phyloP scores from a whole-genome alignment of 2,113 vertebrate species.

The Megaceryle torquata region DNA sequence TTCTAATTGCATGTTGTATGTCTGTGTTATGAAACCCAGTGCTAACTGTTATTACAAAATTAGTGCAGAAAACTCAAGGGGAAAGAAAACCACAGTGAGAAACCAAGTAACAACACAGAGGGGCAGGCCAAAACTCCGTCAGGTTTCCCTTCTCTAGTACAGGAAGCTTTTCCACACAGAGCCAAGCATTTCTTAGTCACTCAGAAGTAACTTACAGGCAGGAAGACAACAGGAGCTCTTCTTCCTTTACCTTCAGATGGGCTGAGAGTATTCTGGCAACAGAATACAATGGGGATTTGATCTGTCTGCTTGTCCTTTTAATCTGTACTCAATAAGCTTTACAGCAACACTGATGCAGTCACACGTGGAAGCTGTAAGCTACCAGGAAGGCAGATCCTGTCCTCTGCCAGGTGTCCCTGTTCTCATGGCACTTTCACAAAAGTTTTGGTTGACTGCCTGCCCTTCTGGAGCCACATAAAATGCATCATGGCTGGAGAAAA shows the following conservation, averaged over 20 bases:
- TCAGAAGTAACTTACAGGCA: neutral
- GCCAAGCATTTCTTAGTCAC: neutral
- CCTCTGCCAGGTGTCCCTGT: neutral
- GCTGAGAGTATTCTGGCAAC: neutral
- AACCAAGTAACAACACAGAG: neutral
- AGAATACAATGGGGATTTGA: neutral
- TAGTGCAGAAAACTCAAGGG: slow-evolving; percentile 34
- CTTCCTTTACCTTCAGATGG: neutral
- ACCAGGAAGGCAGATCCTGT: neutral
- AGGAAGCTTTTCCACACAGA: neutral
- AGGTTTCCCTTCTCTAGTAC: neutral
- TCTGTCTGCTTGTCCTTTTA: neutral
- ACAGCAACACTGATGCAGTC: neutral
- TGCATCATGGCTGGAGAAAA: neutral
- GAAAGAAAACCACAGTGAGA: slow-evolving; percentile 27
- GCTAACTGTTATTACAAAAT: slow-evolving; percentile 59
- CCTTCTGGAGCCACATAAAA: neutral
- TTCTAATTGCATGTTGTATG: slow-evolving; percentile 64
- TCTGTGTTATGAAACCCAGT: slow-evolving; percentile 39
- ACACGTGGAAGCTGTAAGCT: neutral
- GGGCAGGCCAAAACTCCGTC: neutral
- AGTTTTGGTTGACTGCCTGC: neutral
- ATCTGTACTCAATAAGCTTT: neutral
- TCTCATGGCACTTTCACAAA: neutral
- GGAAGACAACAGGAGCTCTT: neutral